Evolutionary conservation across 2,888 invertebrate genomes (phyloP), one percentile per base, ranked within the genome.

Genomic region (Punctoribates punctum): DNA sequence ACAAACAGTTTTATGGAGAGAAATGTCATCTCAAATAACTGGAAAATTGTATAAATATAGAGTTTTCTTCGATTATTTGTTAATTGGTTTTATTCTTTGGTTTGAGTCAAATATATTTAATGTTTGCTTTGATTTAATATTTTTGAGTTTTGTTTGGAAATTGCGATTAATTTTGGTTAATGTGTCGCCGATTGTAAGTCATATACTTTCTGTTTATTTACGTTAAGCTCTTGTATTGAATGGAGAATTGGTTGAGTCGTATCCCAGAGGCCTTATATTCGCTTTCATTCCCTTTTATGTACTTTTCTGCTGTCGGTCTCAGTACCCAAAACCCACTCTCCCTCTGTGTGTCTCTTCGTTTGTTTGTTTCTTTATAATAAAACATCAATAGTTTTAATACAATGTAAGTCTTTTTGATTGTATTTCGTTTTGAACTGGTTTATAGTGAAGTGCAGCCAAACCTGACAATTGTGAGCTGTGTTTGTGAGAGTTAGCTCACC

Each of bases 351-450:
- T 42, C 42, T 42, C 8, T 48, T 48, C 17, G 48, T 48, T 42
- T 48, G 48, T 48, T 48, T 48, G 15, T 48, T n/a, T n/a, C n/a
- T 17, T 48, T 9, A 42, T 42, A 42, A 42, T 42, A 42, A 42
- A 42, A 42, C 20, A 57, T 57, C 20, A 23, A 65, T 9, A 65
- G 29, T 65, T 27, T 57, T 65, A 34, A 65, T 65, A 65, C 65
- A 65, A 29, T 65, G 65, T 65, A 65, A 65, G 27, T 29, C 65
- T 29, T n/a, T 65, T 29, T 65, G 17, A 65, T 60, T 60, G 60
- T 60, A n/a, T 65, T 65, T 65, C 34, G 34, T 27, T 65, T 65
- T 65, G 65, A 65, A 29, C 65, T 65, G 25, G 25, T 65, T 65
- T 65, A 65, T 57, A 65, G 29, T 65, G 65, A 57, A 57, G 25